Evolutionary conservation across 1,140 invertebrate genomes (phyloP), one percentile per base, ranked within the genome.

Genomic region (Drosophila quadrilineata): DNA sequence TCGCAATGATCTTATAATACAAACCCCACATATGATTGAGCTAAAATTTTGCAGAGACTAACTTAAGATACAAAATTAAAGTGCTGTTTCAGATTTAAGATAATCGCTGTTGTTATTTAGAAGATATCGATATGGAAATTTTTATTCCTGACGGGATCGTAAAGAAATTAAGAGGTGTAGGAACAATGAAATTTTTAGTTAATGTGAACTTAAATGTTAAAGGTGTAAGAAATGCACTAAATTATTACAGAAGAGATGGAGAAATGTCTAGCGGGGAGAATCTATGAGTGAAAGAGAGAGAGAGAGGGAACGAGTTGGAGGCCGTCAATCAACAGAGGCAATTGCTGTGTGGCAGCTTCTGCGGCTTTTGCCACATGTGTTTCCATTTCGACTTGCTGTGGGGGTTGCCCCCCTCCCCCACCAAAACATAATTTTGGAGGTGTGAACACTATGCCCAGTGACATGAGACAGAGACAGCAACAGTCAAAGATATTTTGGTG

Each of bases 401-500:
- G 33, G 46, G 40, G 56, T 28, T 38, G 53, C 3, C 40, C 24
- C 48, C 49, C 28, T 56, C n/a, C n/a, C n/a, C n/a, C n/a, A n/a
- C n/a, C n/a, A n/a, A n/a, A n/a, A n/a, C 24, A 60, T 71, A 82
- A 82, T 80, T 60, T 68, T 26, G 36, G 66, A 80, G 76, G 76
- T 80, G 76, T 82, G 76, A 80, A 80, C 63, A 80, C 50, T 71
- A 43, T 48, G 43, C 26, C 16, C 22, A 40, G 33, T 63, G 64
- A 67, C 57, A 62, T 67, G 57, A 62, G 64, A 57, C 8, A 24
- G 33, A 35, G 12, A 5, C 28, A n/a, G 29, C 40, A 24, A 21
- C 9, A 10, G 53, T 75, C 62, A 56, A 67, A 10, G 40, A 53
- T 41, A 28, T 10, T 38, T 17, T 19, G 29, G 6, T 6, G 6